phyloP scores from a whole-genome alignment of 2,797 vertebrate genomes.

The Apogon hyalosoma region DNA sequence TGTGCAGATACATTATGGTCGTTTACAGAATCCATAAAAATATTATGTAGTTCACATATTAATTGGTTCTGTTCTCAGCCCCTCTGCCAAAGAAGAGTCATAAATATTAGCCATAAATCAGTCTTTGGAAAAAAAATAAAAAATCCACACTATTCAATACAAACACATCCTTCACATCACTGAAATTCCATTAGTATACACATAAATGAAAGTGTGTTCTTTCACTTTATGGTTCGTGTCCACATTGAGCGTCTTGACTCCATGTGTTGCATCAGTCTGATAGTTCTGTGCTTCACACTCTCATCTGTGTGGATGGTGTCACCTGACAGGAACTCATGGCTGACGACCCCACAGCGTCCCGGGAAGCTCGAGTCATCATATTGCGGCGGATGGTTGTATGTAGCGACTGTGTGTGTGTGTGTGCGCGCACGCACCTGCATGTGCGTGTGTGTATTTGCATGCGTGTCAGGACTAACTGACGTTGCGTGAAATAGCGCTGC shows the following conservation, averaged over 20 bases:
- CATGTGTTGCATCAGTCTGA: no score
- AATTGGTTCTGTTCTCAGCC: background rate
- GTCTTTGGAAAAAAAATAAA: no score
- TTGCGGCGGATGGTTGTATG: conserved; percentile 99
- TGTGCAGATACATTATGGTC: background rate
- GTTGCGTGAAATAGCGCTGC: conserved; percentile 2
- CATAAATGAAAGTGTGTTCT: background rate
- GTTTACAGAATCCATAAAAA: background rate
- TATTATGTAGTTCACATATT: background rate
- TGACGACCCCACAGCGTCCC: conserved; percentile 93
- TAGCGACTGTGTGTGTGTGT: conserved; percentile 79
- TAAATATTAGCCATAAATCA: background rate
- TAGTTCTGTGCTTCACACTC: conserved; percentile 20
- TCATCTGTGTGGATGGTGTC: conserved; percentile 77
- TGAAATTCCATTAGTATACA: background rate
- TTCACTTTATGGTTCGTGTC: background rate
- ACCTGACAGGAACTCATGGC: conserved; percentile 92
- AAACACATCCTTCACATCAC: no score
- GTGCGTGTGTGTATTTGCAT: conserved; percentile 41
- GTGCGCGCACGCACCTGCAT: conserved; percentile 16
- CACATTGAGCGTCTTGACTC: no score
- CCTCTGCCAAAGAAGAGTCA: background rate
- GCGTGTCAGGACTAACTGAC: conserved; percentile 58
- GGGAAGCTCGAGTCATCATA: conserved; percentile 93
- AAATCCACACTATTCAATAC: no score